Percentiles rank a stretch among this genome's conserved stretches.
phyloP scores from a whole-genome alignment of 2,113 vertebrate species.

The Ondatra zibethicus region DNA sequence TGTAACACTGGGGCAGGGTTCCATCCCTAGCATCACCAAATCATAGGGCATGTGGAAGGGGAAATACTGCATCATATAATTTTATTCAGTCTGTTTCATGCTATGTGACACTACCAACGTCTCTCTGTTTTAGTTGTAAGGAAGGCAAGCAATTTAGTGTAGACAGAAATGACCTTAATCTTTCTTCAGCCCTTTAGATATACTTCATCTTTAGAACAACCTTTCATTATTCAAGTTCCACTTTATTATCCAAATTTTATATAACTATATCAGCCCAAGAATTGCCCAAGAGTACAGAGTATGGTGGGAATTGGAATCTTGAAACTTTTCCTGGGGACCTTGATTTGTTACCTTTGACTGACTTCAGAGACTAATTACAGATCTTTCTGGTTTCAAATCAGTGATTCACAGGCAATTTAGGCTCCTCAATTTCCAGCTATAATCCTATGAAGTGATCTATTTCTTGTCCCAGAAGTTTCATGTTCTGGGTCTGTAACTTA shows the following conservation, averaged over 20 bases:
- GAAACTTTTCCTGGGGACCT: background rate
- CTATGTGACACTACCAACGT: background rate
- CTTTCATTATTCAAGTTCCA: background rate
- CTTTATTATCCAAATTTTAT: conserved; percentile 23
- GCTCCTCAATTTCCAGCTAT: background rate
- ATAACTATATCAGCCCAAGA: background rate
- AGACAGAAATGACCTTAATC: background rate
- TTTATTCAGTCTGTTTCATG: background rate
- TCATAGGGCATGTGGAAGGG: no score
- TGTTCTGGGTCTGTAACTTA: background rate
- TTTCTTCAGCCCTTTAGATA: background rate
- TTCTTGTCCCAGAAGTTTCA: background rate
- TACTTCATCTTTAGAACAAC: background rate
- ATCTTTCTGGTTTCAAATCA: background rate
- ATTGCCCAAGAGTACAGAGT: background rate
- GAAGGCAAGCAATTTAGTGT: background rate
- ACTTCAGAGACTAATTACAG: background rate
- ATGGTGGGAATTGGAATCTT: background rate
- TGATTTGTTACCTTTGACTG: background rate
- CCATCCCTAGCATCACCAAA: background rate
- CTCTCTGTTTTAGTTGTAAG: background rate
- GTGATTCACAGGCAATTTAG: background rate
- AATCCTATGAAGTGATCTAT: background rate
- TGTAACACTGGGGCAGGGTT: background rate
- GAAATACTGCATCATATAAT: background rate